phyloP scores from a whole-genome alignment of 2,888 invertebrate genomes.

The Mycogona germanica region DNA sequence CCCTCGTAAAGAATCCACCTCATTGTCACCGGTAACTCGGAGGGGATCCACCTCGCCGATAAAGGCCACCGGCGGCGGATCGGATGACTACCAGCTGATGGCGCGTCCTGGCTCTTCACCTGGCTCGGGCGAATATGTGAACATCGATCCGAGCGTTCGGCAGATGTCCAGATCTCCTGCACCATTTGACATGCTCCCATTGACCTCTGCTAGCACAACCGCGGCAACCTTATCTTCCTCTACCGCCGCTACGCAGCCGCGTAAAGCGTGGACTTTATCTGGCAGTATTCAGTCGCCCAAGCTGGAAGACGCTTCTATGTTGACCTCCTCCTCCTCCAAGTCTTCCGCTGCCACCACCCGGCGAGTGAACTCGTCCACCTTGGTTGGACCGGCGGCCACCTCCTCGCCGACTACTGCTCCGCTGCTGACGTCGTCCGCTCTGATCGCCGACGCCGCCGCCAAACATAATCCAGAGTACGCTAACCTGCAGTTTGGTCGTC shows the following conservation, averaged over 20 bases:
- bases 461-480: constrained; percentile 7
- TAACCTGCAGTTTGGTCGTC: constrained; percentile 3
- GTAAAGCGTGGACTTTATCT: neutral
- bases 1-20: too few relatives aligned
- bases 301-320: neutral
- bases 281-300: neutral
- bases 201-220: neutral
- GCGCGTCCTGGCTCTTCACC: neutral
- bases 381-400: neutral
- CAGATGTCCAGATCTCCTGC: too few relatives aligned
- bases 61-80: too few relatives aligned
- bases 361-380: too few relatives aligned
- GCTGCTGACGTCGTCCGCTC: neutral
- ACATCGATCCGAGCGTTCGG: constrained; percentile 14
- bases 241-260: constrained; percentile 3
- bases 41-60: too few relatives aligned
- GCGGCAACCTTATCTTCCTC: neutral
- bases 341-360: neutral
- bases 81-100: too few relatives aligned
- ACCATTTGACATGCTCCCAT: too few relatives aligned
- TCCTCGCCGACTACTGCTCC: neutral
- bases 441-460: neutral
- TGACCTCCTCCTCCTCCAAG: neutral
- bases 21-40: too few relatives aligned
- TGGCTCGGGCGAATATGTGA: constrained; percentile 17